Base-by-base conservation (phyloP, 2,113 vertebrate species). In the Neotragus pygmaeus region DNA sequence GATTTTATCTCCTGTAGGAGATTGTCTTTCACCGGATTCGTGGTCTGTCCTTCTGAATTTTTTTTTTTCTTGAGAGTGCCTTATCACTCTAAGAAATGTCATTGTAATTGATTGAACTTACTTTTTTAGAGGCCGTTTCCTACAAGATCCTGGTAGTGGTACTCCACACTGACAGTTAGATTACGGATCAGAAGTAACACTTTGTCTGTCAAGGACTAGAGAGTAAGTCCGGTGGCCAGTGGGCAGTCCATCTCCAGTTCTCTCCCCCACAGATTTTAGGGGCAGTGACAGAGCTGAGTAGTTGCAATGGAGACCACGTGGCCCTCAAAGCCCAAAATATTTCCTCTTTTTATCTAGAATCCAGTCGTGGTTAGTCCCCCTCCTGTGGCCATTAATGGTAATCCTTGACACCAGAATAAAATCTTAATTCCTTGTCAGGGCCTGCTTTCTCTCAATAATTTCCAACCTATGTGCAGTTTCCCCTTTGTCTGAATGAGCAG, bases 1-100 rank as follows among this genome's bases (percentile, higher is more conserved):
- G 78, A 43, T 89, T 95, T 78, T 75, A 58, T 53, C 95, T 89
- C 57, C 36, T 21, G 2, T 43, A 33, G 43, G 27, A 92, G 13
- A 78, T 55, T 86, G 9, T 70, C 33, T 85, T 88, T 91, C 90
- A 51, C n/a, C 57, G 36, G 12, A 83, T 75, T 95, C 39, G 55
- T 90, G 2, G 6, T 81, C 45, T 88, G 45, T n/a, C 73, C 57
- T 60, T 81, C 13, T 30, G 39, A 83, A 58, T 11, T 13, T 33
- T 39, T 80, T 58, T 64, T 43, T 88, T 58, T 15, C 57, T 66
- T 33, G 13, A 75, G 60, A 94, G 6, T 86, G 43, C n/a, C 45
- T 43, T 43, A 33, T 93, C 82, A 92, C 70, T 80, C 39, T 88
- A 94, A 93, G 49, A 83, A 90, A 87, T 43, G 30, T 77, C 45